phyloP scores from a whole-genome alignment of 2,888 invertebrate species.

The Campoplex nolae region DNA sequence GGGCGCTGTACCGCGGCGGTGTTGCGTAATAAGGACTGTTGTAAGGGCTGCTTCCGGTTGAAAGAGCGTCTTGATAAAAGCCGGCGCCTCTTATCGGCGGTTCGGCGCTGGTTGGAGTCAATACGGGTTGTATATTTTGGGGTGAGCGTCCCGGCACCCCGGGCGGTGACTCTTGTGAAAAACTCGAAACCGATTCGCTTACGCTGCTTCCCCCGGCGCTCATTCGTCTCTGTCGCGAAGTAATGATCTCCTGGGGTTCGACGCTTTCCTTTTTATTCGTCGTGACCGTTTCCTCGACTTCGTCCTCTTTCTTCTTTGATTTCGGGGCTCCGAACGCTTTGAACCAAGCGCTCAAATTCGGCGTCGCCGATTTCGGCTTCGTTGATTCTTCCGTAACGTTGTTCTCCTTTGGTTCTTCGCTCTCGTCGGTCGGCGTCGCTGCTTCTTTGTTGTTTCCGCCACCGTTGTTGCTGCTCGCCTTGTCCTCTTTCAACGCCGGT shows the following conservation, averaged over 20 bases:
- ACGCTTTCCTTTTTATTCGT: conserved; percentile 81
- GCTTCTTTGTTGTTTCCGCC: conserved; percentile 73
- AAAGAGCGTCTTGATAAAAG: conserved; percentile 95
- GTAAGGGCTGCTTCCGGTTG: conserved; percentile 93
- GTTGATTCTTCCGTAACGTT: conserved; percentile 82
- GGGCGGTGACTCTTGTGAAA: conserved; percentile 87
- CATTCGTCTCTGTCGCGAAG: conserved; percentile 84
- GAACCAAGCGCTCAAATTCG: conserved; percentile 96
- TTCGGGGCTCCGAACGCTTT: conserved; percentile 96
- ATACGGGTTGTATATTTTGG: conserved; percentile 76
- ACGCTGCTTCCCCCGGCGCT: conserved; percentile 82
- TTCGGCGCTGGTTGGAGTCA: conserved; percentile 88
- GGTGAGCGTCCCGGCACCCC: conserved; percentile 85
- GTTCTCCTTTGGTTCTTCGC: conserved; percentile 65
- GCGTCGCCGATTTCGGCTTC: conserved; percentile 89
- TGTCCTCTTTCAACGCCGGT: conserved; percentile 77
- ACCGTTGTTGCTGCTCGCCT: conserved; percentile 62
- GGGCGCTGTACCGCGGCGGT: conserved; percentile 89
- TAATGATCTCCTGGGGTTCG: conserved; percentile 81
- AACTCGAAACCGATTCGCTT: conserved; percentile 82
- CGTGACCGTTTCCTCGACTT: conserved; percentile 79
- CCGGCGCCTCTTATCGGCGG: conserved; percentile 93
- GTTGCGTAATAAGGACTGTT: conserved; percentile 86
- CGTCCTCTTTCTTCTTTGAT: conserved; percentile 88
- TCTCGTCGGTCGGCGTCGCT: conserved; percentile 73